A percentile compares a stretch with the other conserved stretches of the same genome.
Evolutionary conservation across 92 coral and sea anemone species (phyloP).

Genomic region (Heteractis magnifica): DNA sequence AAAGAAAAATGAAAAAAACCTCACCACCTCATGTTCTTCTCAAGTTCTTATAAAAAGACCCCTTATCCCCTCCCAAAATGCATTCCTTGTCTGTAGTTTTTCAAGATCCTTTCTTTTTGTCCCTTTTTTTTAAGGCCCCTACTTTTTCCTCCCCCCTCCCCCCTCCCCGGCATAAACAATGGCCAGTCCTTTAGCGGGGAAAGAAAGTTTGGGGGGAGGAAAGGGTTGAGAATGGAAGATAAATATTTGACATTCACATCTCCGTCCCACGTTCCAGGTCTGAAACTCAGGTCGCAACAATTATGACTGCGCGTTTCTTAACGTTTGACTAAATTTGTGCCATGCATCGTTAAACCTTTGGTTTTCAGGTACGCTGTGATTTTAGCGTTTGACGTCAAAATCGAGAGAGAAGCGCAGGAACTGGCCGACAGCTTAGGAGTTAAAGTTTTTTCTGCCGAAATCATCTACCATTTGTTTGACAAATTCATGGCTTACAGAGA

Average conservation of each 20-base stretch:
- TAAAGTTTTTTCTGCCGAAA: conserved; percentile 89
- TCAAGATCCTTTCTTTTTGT: too few species aligned
- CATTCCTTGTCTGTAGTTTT: too few species aligned
- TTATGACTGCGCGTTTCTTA: background rate
- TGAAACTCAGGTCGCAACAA: background rate
- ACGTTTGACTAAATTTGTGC: too few species aligned
- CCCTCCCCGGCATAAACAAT: too few species aligned
- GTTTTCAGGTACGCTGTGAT: conserved; percentile 81
- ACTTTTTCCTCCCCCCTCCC: too few species aligned
- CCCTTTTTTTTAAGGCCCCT: too few species aligned
- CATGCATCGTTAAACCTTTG: too few species aligned
- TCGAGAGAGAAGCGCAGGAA: conserved; percentile 96
- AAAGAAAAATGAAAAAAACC: too few species aligned
- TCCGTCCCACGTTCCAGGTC: background rate
- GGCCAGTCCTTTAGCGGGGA: too few species aligned
- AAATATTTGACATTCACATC: background rate
- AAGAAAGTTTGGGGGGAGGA: background rate
- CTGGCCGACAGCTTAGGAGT: conserved; percentile 95
- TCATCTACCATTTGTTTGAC: conserved; percentile 96
- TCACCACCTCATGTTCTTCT: too few species aligned
- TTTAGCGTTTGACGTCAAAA: conserved; percentile 93
- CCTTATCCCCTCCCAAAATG: too few species aligned
- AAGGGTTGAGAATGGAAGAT: background rate
- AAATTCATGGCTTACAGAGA: conserved; percentile 91
- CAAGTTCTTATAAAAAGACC: too few species aligned